Conservation (phyloP, 92 coral and sea anemone species). For the Porites cylindrica region DNA sequence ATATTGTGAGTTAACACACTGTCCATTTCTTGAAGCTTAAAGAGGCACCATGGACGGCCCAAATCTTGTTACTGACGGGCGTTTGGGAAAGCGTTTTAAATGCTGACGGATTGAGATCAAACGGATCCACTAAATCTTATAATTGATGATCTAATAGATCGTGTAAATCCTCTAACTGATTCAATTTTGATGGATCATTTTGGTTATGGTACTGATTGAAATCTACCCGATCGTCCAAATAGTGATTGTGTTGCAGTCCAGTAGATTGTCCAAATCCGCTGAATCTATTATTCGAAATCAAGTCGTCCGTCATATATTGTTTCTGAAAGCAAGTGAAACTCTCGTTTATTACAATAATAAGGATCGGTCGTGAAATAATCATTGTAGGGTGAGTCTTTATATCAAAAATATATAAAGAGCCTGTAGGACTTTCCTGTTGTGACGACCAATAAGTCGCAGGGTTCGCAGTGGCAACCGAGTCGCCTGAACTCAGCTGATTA, state of each 20-base stretch:
- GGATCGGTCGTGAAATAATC: no score
- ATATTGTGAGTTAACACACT: not conserved
- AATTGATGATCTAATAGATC: not conserved
- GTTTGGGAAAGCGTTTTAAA: not conserved
- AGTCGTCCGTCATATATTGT: no score
- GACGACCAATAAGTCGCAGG: no score
- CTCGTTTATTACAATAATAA: no score
- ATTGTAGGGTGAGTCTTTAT: no score
- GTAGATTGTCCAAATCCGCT: slow-evolving; percentile 12
- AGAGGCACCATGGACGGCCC: not conserved
- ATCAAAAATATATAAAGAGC: no score
- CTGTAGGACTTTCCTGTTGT: no score
- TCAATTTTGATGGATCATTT: not conserved
- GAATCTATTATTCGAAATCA: no score
- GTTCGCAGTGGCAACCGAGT: no score
- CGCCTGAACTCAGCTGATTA: no score
- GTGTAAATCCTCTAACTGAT: slow-evolving; percentile 5
- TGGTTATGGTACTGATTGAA: not conserved
- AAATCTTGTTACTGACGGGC: not conserved
- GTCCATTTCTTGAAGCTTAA: not conserved
- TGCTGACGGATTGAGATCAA: not conserved
- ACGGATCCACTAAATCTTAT: not conserved
- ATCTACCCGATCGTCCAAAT: not conserved
- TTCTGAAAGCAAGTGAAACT: no score
- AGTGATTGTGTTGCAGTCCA: not conserved